Conservation (phyloP, 2,888 invertebrate species). For the Timema podura region DNA sequence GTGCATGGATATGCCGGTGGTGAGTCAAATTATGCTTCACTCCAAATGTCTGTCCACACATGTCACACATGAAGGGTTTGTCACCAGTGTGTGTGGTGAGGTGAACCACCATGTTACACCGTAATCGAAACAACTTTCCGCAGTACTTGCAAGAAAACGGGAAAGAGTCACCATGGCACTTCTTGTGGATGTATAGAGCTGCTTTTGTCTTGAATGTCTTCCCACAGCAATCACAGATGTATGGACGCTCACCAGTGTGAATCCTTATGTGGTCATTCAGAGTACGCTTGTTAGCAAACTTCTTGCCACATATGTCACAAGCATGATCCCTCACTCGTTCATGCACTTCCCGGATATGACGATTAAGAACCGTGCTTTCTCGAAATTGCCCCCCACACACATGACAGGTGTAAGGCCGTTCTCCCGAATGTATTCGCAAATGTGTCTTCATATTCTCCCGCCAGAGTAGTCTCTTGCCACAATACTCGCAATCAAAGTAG, state of each 20-base stretch:
- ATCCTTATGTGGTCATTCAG: slow-evolving; percentile 40
- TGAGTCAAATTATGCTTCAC: slow-evolving; percentile 2
- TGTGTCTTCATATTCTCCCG: slow-evolving; percentile 41
- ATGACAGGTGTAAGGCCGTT: slow-evolving; percentile 39
- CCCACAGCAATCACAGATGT: slow-evolving; percentile 24
- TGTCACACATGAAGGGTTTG: neutral
- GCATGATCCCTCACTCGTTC: slow-evolving; percentile 45
- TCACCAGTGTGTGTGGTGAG: slow-evolving; percentile 7
- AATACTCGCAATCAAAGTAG: slow-evolving; percentile 10
- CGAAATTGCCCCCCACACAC: slow-evolving; percentile 21
- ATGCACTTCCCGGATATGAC: slow-evolving; percentile 51
- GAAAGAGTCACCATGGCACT: slow-evolving; percentile 54
- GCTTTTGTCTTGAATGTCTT: slow-evolving; percentile 50
- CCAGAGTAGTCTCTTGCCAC: slow-evolving; percentile 29
- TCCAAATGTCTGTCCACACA: slow-evolving; percentile 2
- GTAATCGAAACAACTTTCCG: slow-evolving; percentile 52
- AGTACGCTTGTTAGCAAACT: slow-evolving; percentile 50
- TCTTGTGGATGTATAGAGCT: slow-evolving; percentile 58
- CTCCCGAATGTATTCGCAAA: slow-evolving; percentile 47
- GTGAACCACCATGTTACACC: slow-evolving; percentile 35
- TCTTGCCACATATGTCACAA: slow-evolving; percentile 49
- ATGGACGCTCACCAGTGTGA: slow-evolving; percentile 29
- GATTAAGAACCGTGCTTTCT: neutral
- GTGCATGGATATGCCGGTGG: neutral
- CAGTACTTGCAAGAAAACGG: slow-evolving; percentile 58